phyloP scores from a whole-genome alignment of 2,113 vertebrate species.

The Thalassarche chlororhynchos region DNA sequence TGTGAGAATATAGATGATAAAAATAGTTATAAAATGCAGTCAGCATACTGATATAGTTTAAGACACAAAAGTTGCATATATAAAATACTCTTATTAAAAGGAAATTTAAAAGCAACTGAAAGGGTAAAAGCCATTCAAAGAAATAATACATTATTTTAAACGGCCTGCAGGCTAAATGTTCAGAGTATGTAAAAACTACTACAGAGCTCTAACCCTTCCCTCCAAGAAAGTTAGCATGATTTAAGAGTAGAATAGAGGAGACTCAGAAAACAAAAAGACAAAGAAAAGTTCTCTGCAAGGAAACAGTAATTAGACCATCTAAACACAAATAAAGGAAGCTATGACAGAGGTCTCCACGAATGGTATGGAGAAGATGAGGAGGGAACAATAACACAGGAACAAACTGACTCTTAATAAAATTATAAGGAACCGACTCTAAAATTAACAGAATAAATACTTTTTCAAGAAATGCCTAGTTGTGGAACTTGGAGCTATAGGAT shows the following conservation, averaged over 20 bases:
- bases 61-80: background rate
- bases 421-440: background rate
- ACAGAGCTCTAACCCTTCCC: background rate
- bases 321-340: slow-evolving; percentile 42
- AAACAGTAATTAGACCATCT: background rate
- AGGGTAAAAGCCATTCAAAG: background rate
- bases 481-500: background rate
- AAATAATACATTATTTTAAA: background rate
- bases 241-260: background rate
- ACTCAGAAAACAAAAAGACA: background rate
- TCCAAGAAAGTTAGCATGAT: background rate
- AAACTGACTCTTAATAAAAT: background rate
- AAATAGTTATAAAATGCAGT: background rate
- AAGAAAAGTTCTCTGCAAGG: background rate
- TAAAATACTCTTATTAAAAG: background rate
- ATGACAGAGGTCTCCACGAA: background rate
- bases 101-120: background rate
- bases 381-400: slow-evolving; percentile 27
- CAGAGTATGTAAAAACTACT: background rate
- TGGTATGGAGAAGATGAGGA: background rate
- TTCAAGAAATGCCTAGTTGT: background rate
- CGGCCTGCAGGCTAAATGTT: background rate
- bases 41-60: background rate
- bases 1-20: background rate
- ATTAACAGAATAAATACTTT: background rate